phyloP scores from a whole-genome alignment of 92 coral and sea anemone species.

The Actinostola sp. region DNA sequence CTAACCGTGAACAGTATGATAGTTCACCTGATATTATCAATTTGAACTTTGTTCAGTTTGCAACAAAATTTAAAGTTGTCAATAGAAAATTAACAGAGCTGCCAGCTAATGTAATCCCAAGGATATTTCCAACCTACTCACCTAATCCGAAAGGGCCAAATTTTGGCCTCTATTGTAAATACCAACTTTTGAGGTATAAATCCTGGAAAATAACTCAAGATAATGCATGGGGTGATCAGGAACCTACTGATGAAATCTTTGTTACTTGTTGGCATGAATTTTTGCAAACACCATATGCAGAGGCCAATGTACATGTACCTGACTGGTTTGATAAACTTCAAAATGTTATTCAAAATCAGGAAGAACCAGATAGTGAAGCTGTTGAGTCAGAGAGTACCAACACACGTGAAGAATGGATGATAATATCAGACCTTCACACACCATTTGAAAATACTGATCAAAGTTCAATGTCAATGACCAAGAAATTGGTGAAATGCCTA shows the following conservation, averaged over 20 bases:
- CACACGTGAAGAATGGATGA: constrained; percentile 72
- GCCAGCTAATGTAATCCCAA: constrained; percentile 51
- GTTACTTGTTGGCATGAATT: constrained; percentile 52
- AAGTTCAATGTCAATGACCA: constrained; percentile 27
- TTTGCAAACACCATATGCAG: constrained; percentile 59
- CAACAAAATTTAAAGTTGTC: constrained; percentile 32
- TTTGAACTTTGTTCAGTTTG: constrained; percentile 40
- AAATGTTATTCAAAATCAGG: constrained; percentile 53
- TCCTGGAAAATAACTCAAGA: constrained; percentile 54
- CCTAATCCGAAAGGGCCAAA: constrained; percentile 56
- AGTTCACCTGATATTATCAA: no score
- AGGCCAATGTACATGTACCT: constrained; percentile 46
- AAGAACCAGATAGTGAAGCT: constrained; percentile 23
- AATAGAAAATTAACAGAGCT: constrained; percentile 39
- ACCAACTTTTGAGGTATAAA: constrained; percentile 57
- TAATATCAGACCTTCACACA: no score
- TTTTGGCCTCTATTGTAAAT: constrained; percentile 43
- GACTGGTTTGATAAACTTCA: constrained; percentile 71
- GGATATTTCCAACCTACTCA: constrained; percentile 58
- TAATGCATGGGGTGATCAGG: constrained; percentile 61
- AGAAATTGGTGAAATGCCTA: constrained; percentile 59
- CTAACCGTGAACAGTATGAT: constrained; percentile 48
- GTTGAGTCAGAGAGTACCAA: constrained; percentile 17
- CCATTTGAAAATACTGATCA: constrained; percentile 43
- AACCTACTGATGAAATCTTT: constrained; percentile 50